phyloP scores from a whole-genome alignment of 2,113 vertebrate species.

The Rhabdomys dilectus region DNA sequence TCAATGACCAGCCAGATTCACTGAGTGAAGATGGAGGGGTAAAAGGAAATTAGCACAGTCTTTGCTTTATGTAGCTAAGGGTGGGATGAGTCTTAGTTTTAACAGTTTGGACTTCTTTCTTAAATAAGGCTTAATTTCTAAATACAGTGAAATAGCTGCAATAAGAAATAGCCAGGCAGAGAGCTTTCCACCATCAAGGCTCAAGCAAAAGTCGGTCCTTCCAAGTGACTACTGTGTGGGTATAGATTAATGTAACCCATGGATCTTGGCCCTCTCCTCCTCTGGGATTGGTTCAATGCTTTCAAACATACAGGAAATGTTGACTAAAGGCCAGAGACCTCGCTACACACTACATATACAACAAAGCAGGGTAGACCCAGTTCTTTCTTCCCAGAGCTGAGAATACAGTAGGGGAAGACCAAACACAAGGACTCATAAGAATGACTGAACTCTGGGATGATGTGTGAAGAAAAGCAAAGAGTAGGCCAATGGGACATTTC shows the following conservation, averaged over 20 bases:
- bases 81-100: neutral
- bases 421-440: neutral
- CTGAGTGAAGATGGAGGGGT: conserved; percentile 32
- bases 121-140: neutral
- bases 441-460: neutral
- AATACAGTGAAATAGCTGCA: neutral
- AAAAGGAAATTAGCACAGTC: neutral
- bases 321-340: neutral
- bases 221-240: neutral
- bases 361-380: neutral
- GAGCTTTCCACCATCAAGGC: neutral
- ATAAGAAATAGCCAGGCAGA: conserved; percentile 1
- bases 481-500: neutral
- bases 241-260: neutral
- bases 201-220: neutral
- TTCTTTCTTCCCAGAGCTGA: neutral
- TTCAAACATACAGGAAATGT: neutral
- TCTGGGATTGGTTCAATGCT: neutral
- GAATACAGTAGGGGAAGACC: neutral
- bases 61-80: neutral
- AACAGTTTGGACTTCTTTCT: conserved; percentile 23
- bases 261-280: neutral
- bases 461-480: too few relatives aligned
- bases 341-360: rapidly evolving
- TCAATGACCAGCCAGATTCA: neutral